Base-by-base conservation (phyloP, 2,888 invertebrate genomes). In the Baccha elongata region DNA sequence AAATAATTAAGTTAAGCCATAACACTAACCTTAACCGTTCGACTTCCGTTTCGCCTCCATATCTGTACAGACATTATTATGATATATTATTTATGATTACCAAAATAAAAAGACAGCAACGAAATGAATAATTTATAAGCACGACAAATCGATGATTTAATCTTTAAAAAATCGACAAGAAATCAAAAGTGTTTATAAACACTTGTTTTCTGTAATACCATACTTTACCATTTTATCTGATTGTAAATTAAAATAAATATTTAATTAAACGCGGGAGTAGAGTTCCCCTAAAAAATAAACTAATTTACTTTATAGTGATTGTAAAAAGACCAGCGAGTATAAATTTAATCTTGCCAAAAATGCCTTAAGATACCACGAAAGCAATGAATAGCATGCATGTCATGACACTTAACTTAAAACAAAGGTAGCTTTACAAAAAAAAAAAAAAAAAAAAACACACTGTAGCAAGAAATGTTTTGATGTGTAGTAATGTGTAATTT, bases 41-140 rank as follows among this genome's bases (percentile, higher is more conserved):
- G 11, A 58, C 58, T 58, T 58, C 58, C 58, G 58, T 40, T 58
- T 40, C 15, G 5, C 23, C 6, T 23, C 1, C 5, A 58, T 58
- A n/a, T 17, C 15, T 15, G 10, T 21, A n/a, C 4, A 35, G 17
- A 23, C 58, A 58, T 13, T 23, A 23, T 23, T 23, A 7, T 32
- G 29, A 32, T 32, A 8, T 32, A 26, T 58, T 15, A 58, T 58
- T 58, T 40, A 58, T 58, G 58, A 40, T 40, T 40, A 26, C 58
- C 58, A 58, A 23, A n/a, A 58, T 40, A 58, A 15, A 15, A 21
- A 35, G n/a, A 11, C 10, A 35, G 10, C 58, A 10, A 37, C 23
- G 15, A 26, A 21, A 40, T 58, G 58, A 58, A 58, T 40, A 15
- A 40, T 58, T 58, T 40, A 58, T 58, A 23, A 40, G 7, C 13